Evolutionary conservation across 2,113 vertebrate species (phyloP).

Genomic region (Channa maculata): DNA sequence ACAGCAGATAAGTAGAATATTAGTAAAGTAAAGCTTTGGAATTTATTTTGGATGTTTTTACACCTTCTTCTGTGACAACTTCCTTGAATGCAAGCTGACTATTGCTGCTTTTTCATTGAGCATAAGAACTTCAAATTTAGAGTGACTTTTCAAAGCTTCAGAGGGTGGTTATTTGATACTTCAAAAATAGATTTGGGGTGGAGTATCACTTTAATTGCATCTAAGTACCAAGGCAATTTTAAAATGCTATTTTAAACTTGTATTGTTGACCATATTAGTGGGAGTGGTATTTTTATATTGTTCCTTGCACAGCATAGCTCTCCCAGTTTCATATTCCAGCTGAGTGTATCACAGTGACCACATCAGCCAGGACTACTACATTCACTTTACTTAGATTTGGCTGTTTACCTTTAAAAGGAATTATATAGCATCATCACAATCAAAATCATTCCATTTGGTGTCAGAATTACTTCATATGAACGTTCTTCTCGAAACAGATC

Average conservation of each 20-base stretch:
- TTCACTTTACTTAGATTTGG: constrained; percentile 4
- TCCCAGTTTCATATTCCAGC: constrained; percentile 16
- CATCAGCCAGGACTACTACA: not conserved
- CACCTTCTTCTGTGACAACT: constrained; percentile 1
- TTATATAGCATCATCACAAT: not conserved
- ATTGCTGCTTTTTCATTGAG: not conserved
- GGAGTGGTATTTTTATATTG: constrained; percentile 23
- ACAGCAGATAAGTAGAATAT: no score
- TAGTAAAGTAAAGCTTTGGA: no score
- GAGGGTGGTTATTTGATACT: not conserved
- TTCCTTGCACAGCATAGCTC: not conserved
- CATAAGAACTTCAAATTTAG: not conserved
- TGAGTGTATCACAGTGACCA: not conserved
- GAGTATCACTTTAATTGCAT: constrained; percentile 42
- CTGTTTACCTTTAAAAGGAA: not conserved
- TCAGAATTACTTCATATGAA: not conserved
- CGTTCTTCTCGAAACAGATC: not conserved
- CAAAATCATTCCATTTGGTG: constrained; percentile 1
- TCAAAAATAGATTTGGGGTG: constrained; percentile 26
- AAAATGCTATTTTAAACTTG: constrained; percentile 35
- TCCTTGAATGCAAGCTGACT: not conserved
- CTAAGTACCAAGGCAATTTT: constrained; percentile 3
- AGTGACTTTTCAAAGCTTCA: constrained; percentile 2
- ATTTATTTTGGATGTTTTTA: not conserved
- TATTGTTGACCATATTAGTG: constrained; percentile 12